Conservation (phyloP, 92 coral and sea anemone species). For the Porites cylindrica region DNA sequence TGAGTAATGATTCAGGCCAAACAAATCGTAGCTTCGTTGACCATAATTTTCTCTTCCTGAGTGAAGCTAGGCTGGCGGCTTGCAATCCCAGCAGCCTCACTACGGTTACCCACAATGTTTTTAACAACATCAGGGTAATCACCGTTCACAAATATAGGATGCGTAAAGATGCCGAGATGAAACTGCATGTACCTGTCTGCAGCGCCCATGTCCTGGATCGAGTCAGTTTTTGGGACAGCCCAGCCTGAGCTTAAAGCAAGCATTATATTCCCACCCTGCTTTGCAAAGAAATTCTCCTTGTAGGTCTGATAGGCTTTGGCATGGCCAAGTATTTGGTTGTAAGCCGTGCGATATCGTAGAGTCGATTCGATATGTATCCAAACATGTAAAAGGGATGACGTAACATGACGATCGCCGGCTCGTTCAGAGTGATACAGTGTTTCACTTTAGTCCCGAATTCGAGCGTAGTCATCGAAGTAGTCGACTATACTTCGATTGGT, state of each 20-base stretch:
- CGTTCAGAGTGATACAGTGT: too few species aligned
- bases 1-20: conserved; percentile 79
- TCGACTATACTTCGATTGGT: too few species aligned
- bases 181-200: conserved; percentile 77
- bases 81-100: conserved; percentile 62
- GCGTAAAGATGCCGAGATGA: conserved; percentile 79
- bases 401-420: too few species aligned
- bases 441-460: too few species aligned
- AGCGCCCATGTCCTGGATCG: conserved; percentile 56
- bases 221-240: conserved; percentile 68
- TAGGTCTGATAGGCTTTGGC: conserved; percentile 76
- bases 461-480: too few species aligned
- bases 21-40: conserved; percentile 79
- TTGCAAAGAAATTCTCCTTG: conserved; percentile 60
- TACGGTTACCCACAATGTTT: conserved; percentile 67
- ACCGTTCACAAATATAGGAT: conserved; percentile 84
- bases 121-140: conserved; percentile 86
- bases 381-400: too few species aligned
- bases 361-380: too few species aligned
- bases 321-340: conserved; percentile 78
- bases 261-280: conserved; percentile 69
- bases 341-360: conserved; percentile 71
- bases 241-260: conserved; percentile 71
- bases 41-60: conserved; percentile 63
- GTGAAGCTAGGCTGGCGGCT: conserved; percentile 75